Conservation (phyloP, 2,888 invertebrate genomes). For the Brenthis daphne region DNA sequence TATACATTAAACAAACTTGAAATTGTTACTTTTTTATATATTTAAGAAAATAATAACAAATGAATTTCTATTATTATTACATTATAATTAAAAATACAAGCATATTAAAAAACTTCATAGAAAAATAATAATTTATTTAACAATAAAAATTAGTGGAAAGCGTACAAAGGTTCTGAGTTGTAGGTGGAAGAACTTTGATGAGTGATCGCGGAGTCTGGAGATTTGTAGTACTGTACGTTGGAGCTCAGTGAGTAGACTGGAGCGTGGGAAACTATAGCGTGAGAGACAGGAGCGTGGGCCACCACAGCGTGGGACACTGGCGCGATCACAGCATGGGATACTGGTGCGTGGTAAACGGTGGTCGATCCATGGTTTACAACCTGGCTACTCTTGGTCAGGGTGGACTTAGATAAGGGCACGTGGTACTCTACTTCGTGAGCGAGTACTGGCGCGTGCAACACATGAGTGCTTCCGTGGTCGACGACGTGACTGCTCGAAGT, state of each 20-base stretch:
- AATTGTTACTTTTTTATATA: too few relatives aligned
- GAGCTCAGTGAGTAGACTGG: slow-evolving; percentile 40
- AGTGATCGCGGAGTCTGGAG: slow-evolving; percentile 69
- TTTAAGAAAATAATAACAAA: too few relatives aligned
- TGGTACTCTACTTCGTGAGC: slow-evolving; percentile 47
- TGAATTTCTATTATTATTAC: too few relatives aligned
- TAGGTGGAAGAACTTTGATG: slow-evolving; percentile 71
- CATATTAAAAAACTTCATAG: slow-evolving; percentile 28
- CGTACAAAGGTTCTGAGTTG: slow-evolving; percentile 11
- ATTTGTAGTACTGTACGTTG: slow-evolving; percentile 43
- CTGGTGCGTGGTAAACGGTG: slow-evolving; percentile 52
- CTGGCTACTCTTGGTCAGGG: slow-evolving; percentile 75
- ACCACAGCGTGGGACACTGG: slow-evolving; percentile 36
- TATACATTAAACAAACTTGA: too few relatives aligned
- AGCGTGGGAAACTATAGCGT: slow-evolving; percentile 46
- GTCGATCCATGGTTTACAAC: slow-evolving; percentile 69
- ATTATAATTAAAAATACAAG: slow-evolving; percentile 6
- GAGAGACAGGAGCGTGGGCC: slow-evolving; percentile 44
- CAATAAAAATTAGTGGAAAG: slow-evolving; percentile 1
- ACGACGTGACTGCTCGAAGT: slow-evolving; percentile 56
- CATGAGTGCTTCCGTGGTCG: slow-evolving; percentile 58
- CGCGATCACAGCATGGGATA: slow-evolving; percentile 49
- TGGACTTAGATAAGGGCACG: slow-evolving; percentile 56
- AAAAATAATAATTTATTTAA: slow-evolving; percentile 7
- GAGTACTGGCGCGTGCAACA: slow-evolving; percentile 48